These are phyloP conservation scores for Atlantisia rogersi DNA, from an alignment of 2,113 vertebrate species.

Conservation along the genomic window DNA sequence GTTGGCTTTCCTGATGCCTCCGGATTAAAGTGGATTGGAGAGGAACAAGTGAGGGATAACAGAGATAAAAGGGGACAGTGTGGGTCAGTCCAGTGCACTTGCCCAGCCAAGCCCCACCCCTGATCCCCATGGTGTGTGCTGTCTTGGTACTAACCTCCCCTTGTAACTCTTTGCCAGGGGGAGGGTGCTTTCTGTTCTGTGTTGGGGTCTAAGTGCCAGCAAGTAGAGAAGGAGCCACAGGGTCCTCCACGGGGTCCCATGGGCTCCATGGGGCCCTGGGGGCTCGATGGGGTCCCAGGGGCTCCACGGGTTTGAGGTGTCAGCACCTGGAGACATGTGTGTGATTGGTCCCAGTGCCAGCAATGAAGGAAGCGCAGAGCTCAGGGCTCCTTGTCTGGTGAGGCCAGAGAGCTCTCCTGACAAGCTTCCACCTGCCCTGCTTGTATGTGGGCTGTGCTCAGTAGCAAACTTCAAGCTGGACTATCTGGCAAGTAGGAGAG, in stretches of 20 bases:
- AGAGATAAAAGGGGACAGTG: background rate
- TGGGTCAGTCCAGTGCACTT: background rate
- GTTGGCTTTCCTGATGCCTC: background rate
- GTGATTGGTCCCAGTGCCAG: background rate
- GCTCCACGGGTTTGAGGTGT: background rate
- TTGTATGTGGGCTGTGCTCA: background rate
- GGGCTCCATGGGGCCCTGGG: too few species aligned
- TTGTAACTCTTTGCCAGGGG: background rate
- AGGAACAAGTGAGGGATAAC: background rate
- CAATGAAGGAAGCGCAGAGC: background rate
- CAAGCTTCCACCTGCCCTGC: fast-evolving
- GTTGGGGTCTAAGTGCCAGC: background rate
- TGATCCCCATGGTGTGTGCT: background rate
- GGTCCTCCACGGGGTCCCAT: background rate
- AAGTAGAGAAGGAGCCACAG: background rate
- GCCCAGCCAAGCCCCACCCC: background rate
- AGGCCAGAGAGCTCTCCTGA: background rate
- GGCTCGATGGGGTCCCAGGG: too few species aligned
- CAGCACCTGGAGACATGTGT: background rate
- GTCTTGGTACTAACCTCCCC: background rate
- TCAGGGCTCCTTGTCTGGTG: background rate
- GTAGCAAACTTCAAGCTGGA: background rate
- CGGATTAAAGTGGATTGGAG: background rate
- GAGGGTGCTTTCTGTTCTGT: background rate
- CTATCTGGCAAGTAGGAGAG: background rate